These are phyloP conservation scores for Agrochola lota DNA, from an alignment of 2,888 invertebrate species.

Conservation along the genomic window DNA sequence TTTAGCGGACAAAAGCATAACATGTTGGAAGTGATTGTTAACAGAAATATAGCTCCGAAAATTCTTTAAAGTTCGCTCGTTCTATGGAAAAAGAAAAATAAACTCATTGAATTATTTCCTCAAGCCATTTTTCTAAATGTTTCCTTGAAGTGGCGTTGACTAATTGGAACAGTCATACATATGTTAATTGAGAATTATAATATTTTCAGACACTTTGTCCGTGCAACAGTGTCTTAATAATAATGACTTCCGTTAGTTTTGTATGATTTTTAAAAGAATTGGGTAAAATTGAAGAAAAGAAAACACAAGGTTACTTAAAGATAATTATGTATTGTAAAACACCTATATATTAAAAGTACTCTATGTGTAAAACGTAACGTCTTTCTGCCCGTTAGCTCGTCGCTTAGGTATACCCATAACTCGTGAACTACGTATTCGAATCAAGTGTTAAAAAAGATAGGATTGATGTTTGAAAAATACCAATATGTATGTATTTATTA, in stretches of 20 bases:
- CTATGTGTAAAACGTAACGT: not conserved
- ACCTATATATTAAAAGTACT: too few species aligned
- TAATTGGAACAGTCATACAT: slow-evolving; percentile 42
- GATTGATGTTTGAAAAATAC: too few species aligned
- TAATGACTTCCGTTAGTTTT: slow-evolving; percentile 23
- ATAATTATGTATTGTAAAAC: not conserved
- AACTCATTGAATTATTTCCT: slow-evolving; percentile 23
- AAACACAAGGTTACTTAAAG: slow-evolving; percentile 6
- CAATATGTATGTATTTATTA: too few species aligned
- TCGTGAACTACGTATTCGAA: too few species aligned
- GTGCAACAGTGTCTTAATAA: not conserved
- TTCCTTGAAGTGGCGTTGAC: slow-evolving; percentile 35
- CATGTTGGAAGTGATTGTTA: slow-evolving; percentile 11
- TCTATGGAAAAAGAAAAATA: slow-evolving; percentile 15
- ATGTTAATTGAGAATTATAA: slow-evolving; percentile 33
- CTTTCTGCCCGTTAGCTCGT: too few species aligned
- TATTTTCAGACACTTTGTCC: slow-evolving; percentile 35
- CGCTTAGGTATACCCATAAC: too few species aligned
- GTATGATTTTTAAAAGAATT: not conserved
- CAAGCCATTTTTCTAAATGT: slow-evolving; percentile 6
- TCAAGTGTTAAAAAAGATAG: too few species aligned
- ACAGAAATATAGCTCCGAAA: slow-evolving; percentile 12
- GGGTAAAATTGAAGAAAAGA: not conserved
- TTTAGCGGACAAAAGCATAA: slow-evolving; percentile 17
- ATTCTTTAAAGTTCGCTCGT: slow-evolving; percentile 9